phyloP scores from a whole-genome alignment of 2,888 invertebrate genomes.

The Rhagonycha fulva region DNA sequence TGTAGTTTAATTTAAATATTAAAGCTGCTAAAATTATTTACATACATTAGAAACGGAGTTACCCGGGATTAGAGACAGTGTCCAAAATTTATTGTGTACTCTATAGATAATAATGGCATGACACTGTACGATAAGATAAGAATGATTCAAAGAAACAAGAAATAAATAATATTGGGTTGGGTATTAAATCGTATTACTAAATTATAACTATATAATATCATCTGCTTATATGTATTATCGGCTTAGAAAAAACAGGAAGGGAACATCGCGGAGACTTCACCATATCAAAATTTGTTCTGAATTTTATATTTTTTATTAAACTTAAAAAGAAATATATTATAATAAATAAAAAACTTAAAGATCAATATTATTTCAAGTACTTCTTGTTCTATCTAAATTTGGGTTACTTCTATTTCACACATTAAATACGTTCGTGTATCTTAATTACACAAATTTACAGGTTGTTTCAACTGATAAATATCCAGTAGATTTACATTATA shows the following conservation, averaged over 20 bases:
- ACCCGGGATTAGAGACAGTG: not conserved
- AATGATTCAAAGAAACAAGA: too few relatives aligned
- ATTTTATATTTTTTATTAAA: not conserved
- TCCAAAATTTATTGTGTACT: not conserved
- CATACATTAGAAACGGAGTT: not conserved
- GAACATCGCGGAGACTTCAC: not conserved
- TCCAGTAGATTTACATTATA: slow-evolving; percentile 72
- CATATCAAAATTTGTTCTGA: not conserved
- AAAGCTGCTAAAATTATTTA: not conserved
- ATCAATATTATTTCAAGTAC: not conserved
- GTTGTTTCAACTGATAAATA: slow-evolving; percentile 73
- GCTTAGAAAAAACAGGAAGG: not conserved
- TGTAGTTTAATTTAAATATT: not conserved
- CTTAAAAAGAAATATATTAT: not conserved
- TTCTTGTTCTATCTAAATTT: not conserved
- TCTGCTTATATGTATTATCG: not conserved
- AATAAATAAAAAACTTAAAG: not conserved
- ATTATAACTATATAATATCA: not conserved
- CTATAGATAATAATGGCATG: not conserved
- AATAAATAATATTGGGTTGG: not conserved
- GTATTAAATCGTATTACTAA: not conserved
- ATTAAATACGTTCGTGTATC: not conserved
- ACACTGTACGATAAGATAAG: too few relatives aligned
- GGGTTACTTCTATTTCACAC: not conserved
- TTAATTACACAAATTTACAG: slow-evolving; percentile 30